Evolutionary conservation across 2,888 invertebrate species (phyloP), one percentile per base, ranked within the genome.

Genomic region (Torymus texanus): DNA sequence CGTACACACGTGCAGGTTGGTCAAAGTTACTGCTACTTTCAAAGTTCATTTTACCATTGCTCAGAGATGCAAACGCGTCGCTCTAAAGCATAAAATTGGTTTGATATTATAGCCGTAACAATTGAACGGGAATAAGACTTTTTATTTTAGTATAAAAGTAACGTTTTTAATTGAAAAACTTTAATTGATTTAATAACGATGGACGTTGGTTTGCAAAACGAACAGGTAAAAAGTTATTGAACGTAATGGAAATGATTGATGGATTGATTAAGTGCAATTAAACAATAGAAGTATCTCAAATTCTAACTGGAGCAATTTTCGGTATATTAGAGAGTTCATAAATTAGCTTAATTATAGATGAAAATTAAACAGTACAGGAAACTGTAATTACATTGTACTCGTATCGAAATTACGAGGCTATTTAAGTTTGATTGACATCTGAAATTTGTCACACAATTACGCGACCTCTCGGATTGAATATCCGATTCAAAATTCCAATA

Each of bases 371-470:
- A 59, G 21, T 41, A 18, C 70, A 61, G 16, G 51, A 51, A 24
- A 50, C n/a, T 53, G n/a, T 53, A 71, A 61, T 71, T 71, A 61
- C 71, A 70, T 61, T 71, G 71, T n/a, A 55, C 24, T 55, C 21
- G 24, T 18, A 71, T 61, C n/a, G 11, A 50, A 61, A 70, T 50
- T 59, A 41, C 18, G 51, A 67, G 3, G 53, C 14, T n/a, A 61
- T 61, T 59, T 21, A 41, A 53, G 53, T 21, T 71, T 71, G 50
- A 71, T 70, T 18, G 71, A 53, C 24, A 61, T 59, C 61, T 61
- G 71, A 71, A 21, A 61, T 71, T 61, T 56, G 10, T 53, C 61
- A 53, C 14, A 50, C 53, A 71, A 51, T 41, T 71, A 71, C 16
- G 61, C 51, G 21, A 24, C 12, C n/a, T 50, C 51, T 50, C 51